Evolutionary conservation across 2,797 vertebrate genomes (phyloP).

Genomic region (Sebastes trivittatus): DNA sequence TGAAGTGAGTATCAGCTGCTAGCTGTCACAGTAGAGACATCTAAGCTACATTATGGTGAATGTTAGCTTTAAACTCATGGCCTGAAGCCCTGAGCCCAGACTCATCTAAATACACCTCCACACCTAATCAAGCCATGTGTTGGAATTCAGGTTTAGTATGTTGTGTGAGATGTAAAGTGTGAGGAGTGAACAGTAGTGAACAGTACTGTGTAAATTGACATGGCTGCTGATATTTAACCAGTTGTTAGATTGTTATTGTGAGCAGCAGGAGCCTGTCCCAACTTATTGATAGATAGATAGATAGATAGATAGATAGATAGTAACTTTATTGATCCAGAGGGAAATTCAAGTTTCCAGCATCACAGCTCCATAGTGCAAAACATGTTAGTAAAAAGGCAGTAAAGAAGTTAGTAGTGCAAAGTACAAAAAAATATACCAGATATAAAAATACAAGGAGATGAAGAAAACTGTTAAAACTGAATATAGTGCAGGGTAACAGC

Average conservation of each 20-base stretch:
- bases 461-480: no score
- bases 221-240: background rate
- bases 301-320: no score
- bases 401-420: no score
- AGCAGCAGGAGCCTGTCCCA: background rate
- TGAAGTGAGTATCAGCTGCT: slow-evolving; percentile 87
- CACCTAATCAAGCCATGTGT: no score
- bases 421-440: no score
- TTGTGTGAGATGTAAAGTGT: background rate
- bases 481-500: no score
- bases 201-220: background rate
- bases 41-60: background rate
- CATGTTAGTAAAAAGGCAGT: no score
- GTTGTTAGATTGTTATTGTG: background rate
- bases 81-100: background rate
- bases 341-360: no score
- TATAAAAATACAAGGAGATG: no score
- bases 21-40: background rate
- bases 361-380: no score
- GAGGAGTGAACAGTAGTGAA: background rate
- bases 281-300: background rate
- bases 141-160: background rate
- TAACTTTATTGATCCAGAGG: no score
- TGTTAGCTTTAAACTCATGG: background rate
- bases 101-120: background rate